phyloP scores from a whole-genome alignment of 2,113 vertebrate genomes.

The Merops nubicus region DNA sequence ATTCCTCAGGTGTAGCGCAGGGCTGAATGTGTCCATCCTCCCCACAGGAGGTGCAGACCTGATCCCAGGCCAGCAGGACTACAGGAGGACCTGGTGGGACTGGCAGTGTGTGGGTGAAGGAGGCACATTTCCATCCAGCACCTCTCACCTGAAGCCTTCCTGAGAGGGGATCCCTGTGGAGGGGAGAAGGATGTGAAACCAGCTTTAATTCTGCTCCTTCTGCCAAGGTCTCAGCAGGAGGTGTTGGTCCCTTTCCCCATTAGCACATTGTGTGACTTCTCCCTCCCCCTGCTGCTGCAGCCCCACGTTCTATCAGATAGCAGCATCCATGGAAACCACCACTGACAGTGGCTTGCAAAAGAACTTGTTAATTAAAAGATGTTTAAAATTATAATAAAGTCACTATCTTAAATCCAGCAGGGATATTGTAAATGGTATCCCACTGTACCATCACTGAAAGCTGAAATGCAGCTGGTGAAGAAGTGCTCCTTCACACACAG shows the following conservation, averaged over 20 bases:
- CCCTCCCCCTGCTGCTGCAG: not conserved
- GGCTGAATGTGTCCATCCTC: not conserved
- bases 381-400: conserved; percentile 30
- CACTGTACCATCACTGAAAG: not conserved
- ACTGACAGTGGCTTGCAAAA: not conserved
- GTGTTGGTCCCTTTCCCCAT: not conserved
- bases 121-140: not conserved
- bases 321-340: conserved; percentile 40
- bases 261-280: not conserved
- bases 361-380: conserved; percentile 38
- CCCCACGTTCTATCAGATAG: not conserved
- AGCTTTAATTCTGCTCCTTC: not conserved
- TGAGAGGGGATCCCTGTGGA: not conserved
- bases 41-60: fast-evolving
- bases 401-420: not conserved
- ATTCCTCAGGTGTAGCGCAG: not conserved
- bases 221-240: fast-evolving
- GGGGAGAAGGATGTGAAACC: not conserved
- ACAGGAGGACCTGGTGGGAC: not conserved
- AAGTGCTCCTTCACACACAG: not conserved
- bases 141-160: not conserved
- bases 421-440: not conserved
- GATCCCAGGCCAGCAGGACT: fast-evolving
- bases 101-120: not conserved
- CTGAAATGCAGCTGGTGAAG: not conserved